phyloP scores from a whole-genome alignment of 1,140 invertebrate species.

The Penaeus vannamei region DNA sequence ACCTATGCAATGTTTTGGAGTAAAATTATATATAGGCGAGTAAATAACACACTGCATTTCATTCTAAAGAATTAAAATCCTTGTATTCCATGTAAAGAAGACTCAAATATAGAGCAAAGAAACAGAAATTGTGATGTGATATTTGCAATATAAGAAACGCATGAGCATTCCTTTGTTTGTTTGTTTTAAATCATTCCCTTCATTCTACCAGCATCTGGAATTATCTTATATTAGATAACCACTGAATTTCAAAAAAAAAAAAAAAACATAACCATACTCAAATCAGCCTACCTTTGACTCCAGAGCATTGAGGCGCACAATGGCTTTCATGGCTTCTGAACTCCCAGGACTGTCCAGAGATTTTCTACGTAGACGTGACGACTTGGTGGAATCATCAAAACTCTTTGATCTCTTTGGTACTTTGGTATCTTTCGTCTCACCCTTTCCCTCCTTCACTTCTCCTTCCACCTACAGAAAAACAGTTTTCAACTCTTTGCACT shows the following conservation, averaged over 20 bases:
- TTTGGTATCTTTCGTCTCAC: constrained; percentile 1
- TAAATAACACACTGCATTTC: too few relatives aligned
- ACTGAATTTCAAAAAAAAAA: too few relatives aligned
- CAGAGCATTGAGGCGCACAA: constrained; percentile 81
- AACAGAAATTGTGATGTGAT: too few relatives aligned
- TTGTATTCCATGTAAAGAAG: too few relatives aligned
- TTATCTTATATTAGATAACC: too few relatives aligned
- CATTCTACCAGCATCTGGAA: too few relatives aligned
- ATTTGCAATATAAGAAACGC: too few relatives aligned
- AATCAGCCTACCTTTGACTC: constrained; percentile 78
- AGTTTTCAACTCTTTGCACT: neutral
- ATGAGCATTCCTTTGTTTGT: too few relatives aligned
- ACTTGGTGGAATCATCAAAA: constrained; percentile 69
- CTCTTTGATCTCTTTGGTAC: constrained; percentile 65
- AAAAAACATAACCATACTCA: neutral
- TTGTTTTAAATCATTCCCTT: too few relatives aligned
- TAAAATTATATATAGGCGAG: too few relatives aligned
- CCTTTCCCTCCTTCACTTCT: neutral
- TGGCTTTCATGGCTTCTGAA: constrained; percentile 83
- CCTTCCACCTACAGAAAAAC: neutral
- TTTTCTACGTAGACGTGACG: constrained; percentile 76
- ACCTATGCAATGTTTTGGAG: neutral
- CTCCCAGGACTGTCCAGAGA: constrained; percentile 83
- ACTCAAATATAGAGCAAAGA: too few relatives aligned
- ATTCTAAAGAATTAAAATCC: too few relatives aligned